Evolutionary conservation across 2,113 vertebrate genomes (phyloP), one percentile per base, ranked within the genome.

Genomic region (Strix aluco): DNA sequence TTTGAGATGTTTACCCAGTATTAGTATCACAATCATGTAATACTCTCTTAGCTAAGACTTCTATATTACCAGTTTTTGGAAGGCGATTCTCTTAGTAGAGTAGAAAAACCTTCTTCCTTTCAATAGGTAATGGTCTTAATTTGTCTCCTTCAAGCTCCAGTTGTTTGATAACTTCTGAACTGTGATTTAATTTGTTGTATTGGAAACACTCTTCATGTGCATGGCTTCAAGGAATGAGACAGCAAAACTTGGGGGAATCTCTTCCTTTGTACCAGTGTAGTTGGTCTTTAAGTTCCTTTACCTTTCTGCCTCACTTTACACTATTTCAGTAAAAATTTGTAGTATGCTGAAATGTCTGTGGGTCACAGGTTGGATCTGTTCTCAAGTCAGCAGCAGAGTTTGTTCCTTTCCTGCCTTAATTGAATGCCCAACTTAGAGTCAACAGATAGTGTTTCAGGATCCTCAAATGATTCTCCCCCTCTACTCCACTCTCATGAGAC

Each of bases 61-160:
- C 10, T 46, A 3, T 63, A 21, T 40, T 29, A 46, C 32, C 27
- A 16, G 19, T 25, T 46, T 69, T 65, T 73, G 19, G 34, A 66
- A 80, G 29, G 26, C 0, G 0, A 5, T 69, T 71, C 6, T 61
- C 16, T 65, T 85, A 32, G 15, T 54, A 70, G 61, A 15, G 15
- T 38, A 36, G 34, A 58, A 89, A 27, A 71, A 51, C 3, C 15
- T 93, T 84, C 32, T 77, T 12, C 18, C 9, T 82, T 14, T 61
- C 40, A 51, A 14, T 42, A 86, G 25, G 6, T 69, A 80, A 19
- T 49, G 26, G 5, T 25, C 46, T 88, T 81, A 40, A 69, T 62
- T 86, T 93, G 21, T 89, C 12, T 38, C 27, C 62, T 65, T 85
- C 74, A 90, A 0, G 80, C 16, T 80, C 9, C 11, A 77, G 18